phyloP scores from a whole-genome alignment of 1,140 invertebrate genomes.

The Steinernema feltiae region DNA sequence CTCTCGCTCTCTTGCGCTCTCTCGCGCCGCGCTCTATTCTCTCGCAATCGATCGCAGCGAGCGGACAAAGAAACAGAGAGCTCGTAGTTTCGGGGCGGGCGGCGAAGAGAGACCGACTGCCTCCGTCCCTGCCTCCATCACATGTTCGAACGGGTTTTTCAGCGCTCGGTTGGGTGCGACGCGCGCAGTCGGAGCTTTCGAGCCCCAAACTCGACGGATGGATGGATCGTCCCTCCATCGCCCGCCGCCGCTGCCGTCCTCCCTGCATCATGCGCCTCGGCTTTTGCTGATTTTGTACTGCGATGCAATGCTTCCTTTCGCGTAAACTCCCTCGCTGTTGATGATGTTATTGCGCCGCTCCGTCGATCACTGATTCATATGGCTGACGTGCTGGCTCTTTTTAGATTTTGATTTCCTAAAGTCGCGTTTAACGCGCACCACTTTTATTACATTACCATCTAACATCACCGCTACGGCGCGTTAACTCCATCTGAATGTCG shows the following conservation, averaged over 20 bases:
- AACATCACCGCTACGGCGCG: neutral
- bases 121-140: neutral
- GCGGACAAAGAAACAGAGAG: neutral
- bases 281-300: neutral
- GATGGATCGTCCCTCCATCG: neutral
- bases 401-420: neutral
- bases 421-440: constrained; percentile 7
- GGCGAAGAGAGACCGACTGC: neutral
- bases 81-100: neutral
- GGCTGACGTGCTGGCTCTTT: neutral
- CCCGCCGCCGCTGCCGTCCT: neutral
- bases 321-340: too few species aligned
- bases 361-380: too few species aligned
- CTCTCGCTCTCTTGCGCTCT: too few species aligned
- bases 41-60: neutral
- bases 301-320: too few species aligned
- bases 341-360: too few species aligned
- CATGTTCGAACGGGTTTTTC: constrained; percentile 13
- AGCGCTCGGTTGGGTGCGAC: neutral
- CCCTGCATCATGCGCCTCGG: neutral
- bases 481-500: neutral
- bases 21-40: too few species aligned
- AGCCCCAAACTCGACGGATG: neutral
- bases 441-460: neutral
- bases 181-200: neutral